These are phyloP conservation scores for Avahi laniger DNA, from an alignment of 2,797 vertebrate genomes.

Conservation along the genomic window DNA sequence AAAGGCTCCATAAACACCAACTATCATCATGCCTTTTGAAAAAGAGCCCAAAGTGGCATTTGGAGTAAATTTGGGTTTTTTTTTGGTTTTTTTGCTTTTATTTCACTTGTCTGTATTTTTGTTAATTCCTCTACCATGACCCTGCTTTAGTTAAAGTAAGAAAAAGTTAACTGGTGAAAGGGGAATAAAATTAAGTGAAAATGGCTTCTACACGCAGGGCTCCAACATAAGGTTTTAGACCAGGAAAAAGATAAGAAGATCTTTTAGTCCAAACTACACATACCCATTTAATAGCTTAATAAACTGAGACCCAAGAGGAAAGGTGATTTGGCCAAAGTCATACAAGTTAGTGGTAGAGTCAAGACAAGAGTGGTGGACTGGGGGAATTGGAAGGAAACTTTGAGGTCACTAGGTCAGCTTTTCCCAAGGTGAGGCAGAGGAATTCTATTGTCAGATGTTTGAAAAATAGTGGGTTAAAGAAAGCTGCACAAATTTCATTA, in stretches of 20 bases:
- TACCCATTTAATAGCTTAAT: not conserved
- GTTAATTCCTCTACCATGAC: not conserved
- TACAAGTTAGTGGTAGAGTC: not conserved
- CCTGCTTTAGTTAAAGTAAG: not conserved
- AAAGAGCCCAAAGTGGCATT: not conserved
- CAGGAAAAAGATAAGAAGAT: not conserved
- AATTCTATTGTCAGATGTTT: not conserved
- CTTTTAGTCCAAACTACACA: not conserved
- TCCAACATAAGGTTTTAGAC: not conserved
- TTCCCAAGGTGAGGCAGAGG: not conserved
- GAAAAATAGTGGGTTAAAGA: not conserved
- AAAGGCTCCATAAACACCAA: not conserved
- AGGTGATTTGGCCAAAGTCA: not conserved
- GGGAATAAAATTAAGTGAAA: not conserved
- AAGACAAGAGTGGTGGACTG: not conserved
- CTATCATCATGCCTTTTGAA: not conserved
- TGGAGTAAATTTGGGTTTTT: not conserved
- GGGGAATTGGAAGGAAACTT: not conserved
- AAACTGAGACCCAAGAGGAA: not conserved
- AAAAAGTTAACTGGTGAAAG: not conserved
- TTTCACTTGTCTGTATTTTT: not conserved
- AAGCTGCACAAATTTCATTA: not conserved
- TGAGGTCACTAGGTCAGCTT: not conserved
- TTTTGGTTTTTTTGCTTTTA: not conserved
- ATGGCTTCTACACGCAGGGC: not conserved